These are phyloP conservation scores for Erebia epiphron DNA, from an alignment of 2,888 invertebrate genomes.

Conservation along the genomic window DNA sequence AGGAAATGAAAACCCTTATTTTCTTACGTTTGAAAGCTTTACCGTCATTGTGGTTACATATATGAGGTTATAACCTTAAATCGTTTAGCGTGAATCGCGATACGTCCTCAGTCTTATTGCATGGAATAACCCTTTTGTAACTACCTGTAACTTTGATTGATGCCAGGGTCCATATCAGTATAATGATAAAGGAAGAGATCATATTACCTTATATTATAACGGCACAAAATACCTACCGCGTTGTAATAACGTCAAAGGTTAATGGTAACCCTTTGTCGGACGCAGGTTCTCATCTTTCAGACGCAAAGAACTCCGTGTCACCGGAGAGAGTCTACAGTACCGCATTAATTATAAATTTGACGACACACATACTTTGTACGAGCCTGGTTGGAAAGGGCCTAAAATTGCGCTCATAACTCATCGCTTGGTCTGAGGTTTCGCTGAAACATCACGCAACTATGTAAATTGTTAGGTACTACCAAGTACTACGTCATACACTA, in stretches of 20 bases:
- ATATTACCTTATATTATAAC: conserved; percentile 33
- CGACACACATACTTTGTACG: conserved; percentile 16
- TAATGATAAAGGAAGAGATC: conserved; percentile 31
- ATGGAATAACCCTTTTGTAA: not conserved
- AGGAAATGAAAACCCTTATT: conserved; percentile 7
- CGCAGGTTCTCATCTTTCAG: conserved; percentile 42
- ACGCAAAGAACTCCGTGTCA: conserved; percentile 30
- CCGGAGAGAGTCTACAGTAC: conserved; percentile 21
- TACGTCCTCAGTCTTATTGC: not conserved
- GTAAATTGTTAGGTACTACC: not conserved
- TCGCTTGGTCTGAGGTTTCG: conserved; percentile 25
- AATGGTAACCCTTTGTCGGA: conserved; percentile 50
- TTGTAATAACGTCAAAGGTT: conserved; percentile 60
- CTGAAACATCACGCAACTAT: conserved; percentile 15
- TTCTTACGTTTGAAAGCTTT: not conserved
- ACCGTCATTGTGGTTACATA: not conserved
- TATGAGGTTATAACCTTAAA: conserved; percentile 4
- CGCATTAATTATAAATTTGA: conserved; percentile 38
- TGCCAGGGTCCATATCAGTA: not conserved
- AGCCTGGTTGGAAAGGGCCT: conserved; percentile 21
- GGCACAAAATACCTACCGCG: conserved; percentile 40
- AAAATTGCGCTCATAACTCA: conserved; percentile 32
- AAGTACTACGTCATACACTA: not conserved
- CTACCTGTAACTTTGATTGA: conserved; percentile 8
- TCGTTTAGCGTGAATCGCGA: not conserved